Evolutionary conservation across 2,113 vertebrate species (phyloP), one percentile per base, ranked within the genome.

Genomic region (Hippocampus zosterae): DNA sequence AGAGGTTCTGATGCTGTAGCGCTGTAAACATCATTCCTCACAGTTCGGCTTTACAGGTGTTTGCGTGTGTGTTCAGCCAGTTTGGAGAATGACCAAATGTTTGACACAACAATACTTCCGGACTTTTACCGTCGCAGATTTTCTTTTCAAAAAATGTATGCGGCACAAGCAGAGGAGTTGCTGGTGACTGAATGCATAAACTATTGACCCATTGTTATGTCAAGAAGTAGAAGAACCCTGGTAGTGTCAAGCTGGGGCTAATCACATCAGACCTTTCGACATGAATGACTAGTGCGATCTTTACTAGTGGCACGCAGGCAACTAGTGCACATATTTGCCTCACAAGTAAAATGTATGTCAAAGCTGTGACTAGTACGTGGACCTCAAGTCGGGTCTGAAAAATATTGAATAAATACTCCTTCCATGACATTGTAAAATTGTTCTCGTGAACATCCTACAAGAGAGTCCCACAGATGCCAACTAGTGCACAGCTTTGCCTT

Each of bases 21-120:
- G 81, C 68, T 55, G 48, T 64, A 41, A 60, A 70, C 74, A 71
- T 68, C 8, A 67, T 69, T 75, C 67, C 60, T 74, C 65, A 79
- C 72, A 73, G 83, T 73, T 83, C 19, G 67, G 50, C 77, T 83
- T 67, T 91, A 84, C 80, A 80, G 57, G 78, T 79, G 77, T 74
- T 50, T 82, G 82, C 15, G 81, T 74, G 67, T 70, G 66, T 60
- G 16, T 65, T 25, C 61, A 46, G 25, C 25, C 46, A 40, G 46
- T 65, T 76, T 82, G 80, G 67, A 61, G 76, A 80, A 79, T 56
- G n/a, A 72, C 59, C 66, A 80, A 69, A 80, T 67, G 3, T 48
- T 71, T 67, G 29, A 11, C 2, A 63, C 59, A 62, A 15, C 67
- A 25, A 53, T 42, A 67, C 64, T 75, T 65, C 27, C 68, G 18